A percentile compares a stretch with the other conserved stretches of the same genome.
phyloP scores from a whole-genome alignment of 2,113 vertebrate species.

The Rafetus swinhoei region DNA sequence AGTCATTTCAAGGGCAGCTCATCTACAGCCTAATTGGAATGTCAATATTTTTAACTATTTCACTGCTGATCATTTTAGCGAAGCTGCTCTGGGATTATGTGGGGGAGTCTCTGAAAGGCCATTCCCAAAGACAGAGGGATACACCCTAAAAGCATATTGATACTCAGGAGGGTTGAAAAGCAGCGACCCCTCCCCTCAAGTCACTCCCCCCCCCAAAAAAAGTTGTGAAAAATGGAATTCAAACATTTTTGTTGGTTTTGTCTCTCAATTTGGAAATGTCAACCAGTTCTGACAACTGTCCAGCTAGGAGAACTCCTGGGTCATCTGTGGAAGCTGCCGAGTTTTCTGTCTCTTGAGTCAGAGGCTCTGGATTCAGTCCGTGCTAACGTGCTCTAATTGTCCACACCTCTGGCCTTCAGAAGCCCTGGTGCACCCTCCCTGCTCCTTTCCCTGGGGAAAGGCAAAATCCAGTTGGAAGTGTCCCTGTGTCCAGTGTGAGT shows the following conservation, averaged over 20 bases:
- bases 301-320: not conserved
- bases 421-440: rapidly evolving
- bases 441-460: not conserved
- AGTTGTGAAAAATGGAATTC: not conserved
- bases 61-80: not conserved
- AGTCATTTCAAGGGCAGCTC: not conserved
- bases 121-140: not conserved
- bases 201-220: not conserved
- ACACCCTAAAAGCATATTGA: not conserved
- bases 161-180: not conserved
- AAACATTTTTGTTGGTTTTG: not conserved
- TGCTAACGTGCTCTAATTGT: not conserved
- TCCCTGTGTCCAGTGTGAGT: not conserved
- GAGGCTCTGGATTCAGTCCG: not conserved
- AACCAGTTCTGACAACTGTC: not conserved
- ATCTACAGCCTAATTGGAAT: not conserved
- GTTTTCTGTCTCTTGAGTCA: not conserved
- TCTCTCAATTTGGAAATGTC: not conserved
- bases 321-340: not conserved
- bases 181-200: no score
- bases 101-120: not conserved
- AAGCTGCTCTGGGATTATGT: not conserved
- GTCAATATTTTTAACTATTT: not conserved
- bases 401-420: not conserved
- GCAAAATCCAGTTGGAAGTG: not conserved